Evolutionary conservation across 2,888 invertebrate genomes (phyloP).

Genomic region (Leptinotarsa juncta): DNA sequence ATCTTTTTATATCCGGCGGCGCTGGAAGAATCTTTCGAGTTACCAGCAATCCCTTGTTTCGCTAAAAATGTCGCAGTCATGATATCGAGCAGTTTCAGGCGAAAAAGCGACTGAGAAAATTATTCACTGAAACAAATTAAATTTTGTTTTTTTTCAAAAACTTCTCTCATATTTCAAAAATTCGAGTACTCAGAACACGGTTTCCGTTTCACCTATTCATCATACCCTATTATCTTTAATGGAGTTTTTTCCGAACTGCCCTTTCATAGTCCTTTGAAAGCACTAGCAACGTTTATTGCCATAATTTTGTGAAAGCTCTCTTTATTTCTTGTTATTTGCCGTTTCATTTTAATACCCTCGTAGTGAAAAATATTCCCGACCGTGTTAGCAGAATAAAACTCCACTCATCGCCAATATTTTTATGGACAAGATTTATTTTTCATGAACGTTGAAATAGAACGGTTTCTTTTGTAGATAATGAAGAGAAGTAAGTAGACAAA

Average conservation of each 20-base stretch:
- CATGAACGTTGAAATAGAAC: background rate
- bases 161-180: too few species aligned
- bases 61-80: too few species aligned
- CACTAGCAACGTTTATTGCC: background rate
- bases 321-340: slow-evolving; percentile 11
- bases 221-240: background rate
- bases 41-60: too few species aligned
- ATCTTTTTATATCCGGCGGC: too few species aligned
- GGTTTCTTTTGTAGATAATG: background rate
- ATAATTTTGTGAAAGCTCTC: slow-evolving; percentile 14
- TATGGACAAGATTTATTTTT: background rate
- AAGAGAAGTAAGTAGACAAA: background rate
- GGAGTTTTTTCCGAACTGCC: background rate
- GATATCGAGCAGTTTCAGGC: too few species aligned
- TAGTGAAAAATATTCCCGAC: slow-evolving; percentile 10
- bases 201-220: background rate
- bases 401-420: slow-evolving; percentile 15
- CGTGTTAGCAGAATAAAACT: slow-evolving; percentile 11
- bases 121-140: too few species aligned
- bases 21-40: too few species aligned
- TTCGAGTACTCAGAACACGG: too few species aligned
- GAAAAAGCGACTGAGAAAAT: too few species aligned
- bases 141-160: too few species aligned
- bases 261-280: slow-evolving; percentile 11
- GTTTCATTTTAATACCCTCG: background rate